Percentiles rank a stretch among this genome's conserved stretches.
Evolutionary conservation across 2,113 vertebrate genomes (phyloP).

Genomic region (Ornithorhynchus anatinus): DNA sequence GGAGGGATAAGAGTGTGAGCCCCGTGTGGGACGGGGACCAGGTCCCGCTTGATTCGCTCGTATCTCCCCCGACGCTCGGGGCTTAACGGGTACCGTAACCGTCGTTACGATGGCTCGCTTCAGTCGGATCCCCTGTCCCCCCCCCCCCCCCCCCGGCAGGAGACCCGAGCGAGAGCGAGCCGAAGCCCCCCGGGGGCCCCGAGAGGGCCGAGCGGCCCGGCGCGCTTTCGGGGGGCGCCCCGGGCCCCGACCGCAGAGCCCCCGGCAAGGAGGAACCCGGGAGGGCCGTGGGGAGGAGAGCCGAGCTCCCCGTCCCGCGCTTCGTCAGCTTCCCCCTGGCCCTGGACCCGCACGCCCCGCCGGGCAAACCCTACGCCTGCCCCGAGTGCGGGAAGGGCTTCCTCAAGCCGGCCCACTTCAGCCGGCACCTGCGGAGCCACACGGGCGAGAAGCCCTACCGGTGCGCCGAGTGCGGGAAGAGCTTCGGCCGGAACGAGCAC

Average conservation of each 20-base stretch:
- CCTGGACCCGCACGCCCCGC: neutral
- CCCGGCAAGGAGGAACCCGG: conserved; percentile 47
- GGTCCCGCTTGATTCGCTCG: no score
- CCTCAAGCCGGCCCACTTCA: conserved; percentile 41
- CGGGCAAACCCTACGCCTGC: conserved; percentile 33
- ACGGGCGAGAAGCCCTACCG: conserved; percentile 55
- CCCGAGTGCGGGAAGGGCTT: conserved; percentile 56
- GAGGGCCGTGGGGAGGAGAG: conserved; percentile 14
- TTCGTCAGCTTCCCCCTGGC: neutral
- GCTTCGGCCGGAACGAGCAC: conserved; percentile 66
- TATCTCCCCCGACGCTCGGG: no score
- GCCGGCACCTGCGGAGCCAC: conserved; percentile 55
- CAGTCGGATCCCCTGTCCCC: neutral
- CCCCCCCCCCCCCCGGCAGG: neutral
- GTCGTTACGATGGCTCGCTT: no score
- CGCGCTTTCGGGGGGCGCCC: neutral
- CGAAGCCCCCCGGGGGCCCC: neutral
- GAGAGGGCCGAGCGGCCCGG: neutral
- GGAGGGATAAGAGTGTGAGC: no score
- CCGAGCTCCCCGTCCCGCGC: neutral
- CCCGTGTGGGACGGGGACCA: no score
- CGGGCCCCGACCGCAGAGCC: neutral
- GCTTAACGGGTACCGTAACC: no score
- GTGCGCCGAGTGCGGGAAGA: conserved; percentile 66
- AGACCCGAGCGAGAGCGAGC: neutral